Evolutionary conservation across 2,797 vertebrate genomes (phyloP), one percentile per base, ranked within the genome.

Genomic region (Molossus alvarezi): DNA sequence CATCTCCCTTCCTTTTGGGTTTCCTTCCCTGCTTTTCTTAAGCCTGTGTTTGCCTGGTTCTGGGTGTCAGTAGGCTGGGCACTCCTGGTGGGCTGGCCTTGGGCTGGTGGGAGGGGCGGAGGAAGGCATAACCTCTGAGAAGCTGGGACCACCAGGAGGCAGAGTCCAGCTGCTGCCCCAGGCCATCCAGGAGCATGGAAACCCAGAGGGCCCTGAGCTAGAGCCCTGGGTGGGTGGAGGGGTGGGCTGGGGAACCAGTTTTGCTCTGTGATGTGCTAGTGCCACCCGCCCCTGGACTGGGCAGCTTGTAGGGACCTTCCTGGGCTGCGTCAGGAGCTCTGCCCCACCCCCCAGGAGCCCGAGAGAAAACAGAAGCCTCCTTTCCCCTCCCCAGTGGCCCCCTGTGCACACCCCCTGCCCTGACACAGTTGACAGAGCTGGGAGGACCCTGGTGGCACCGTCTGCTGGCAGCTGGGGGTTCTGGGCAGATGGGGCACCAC

Each of bases 401-500:
- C 33, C 83, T 41, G 37, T 1, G 37, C 48, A 27, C 8, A 27
- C 29, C 13, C 45, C 48, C 21, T 25, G 57, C 8, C 41, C 41
- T 5, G n/a, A 9, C 25, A 45, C 7, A 6, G 65, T 0, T 1
- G 27, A n/a, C 10, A 5, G 62, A 0, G 9, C 29, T 2, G 57
- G 51, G 53, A 9, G 13, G 41, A 11, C 51, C 23, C 65, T 9
- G 37, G 37, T 10, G 1, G 25, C 20, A 48, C 48, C 13, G 8
- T 64, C 57, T 1, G 27, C 37, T 27, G 90, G 65, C 15, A 55
- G n/a, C 37, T 21, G 64, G 64, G 75, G 88, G 77, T 69, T 64
- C 85, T 82, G 83, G 88, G 79, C 84, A 55, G 81, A 87, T 80
- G 88, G 86, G 95, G 88, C 90, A 85, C 76, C 85, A 55, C 81